These are phyloP conservation scores for Hydractinia symbiolongicarpus DNA, from an alignment of 30 jellyfish, hydroid and myxozoan species.

Conservation along the genomic window DNA sequence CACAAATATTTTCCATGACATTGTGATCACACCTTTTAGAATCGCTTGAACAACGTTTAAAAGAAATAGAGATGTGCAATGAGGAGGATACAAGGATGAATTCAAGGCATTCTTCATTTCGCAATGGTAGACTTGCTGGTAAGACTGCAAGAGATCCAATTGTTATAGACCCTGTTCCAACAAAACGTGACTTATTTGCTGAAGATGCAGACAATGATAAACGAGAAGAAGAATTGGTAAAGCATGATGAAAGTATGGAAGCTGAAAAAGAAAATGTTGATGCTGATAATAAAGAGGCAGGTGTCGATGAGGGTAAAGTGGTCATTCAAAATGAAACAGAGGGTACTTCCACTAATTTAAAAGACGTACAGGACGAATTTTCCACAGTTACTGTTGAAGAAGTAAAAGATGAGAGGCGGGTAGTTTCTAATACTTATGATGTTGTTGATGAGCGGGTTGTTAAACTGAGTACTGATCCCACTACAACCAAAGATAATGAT, in stretches of 20 bases:
- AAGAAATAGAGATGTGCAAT: slow-evolving; percentile 48
- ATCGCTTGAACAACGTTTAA: slow-evolving; percentile 51
- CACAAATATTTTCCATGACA: background rate
- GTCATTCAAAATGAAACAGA: background rate
- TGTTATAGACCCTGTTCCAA: slow-evolving; percentile 38
- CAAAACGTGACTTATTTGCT: slow-evolving; percentile 59
- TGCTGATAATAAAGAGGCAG: slow-evolving; percentile 7
- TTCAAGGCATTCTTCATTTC: slow-evolving; percentile 2
- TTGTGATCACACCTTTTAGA: slow-evolving; percentile 26
- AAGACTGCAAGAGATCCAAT: slow-evolving; percentile 25
- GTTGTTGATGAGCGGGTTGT: slow-evolving; percentile 41
- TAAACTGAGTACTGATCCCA: slow-evolving; percentile 5
- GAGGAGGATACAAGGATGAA: slow-evolving; percentile 38
- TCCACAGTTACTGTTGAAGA: slow-evolving; percentile 21
- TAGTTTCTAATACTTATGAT: slow-evolving; percentile 12
- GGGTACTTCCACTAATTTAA: background rate
- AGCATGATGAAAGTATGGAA: slow-evolving; percentile 1
- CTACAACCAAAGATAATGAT: background rate
- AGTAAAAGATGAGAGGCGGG: slow-evolving; percentile 7
- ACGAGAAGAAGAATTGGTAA: slow-evolving; percentile 22
- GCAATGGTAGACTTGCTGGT: slow-evolving; percentile 36
- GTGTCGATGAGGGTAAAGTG: background rate
- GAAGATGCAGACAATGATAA: slow-evolving; percentile 59
- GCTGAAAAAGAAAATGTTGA: slow-evolving; percentile 7
- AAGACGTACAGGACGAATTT: slow-evolving; percentile 1